These are phyloP conservation scores for Prionace glauca DNA, from an alignment of 2,797 vertebrate genomes.

Conservation along the genomic window DNA sequence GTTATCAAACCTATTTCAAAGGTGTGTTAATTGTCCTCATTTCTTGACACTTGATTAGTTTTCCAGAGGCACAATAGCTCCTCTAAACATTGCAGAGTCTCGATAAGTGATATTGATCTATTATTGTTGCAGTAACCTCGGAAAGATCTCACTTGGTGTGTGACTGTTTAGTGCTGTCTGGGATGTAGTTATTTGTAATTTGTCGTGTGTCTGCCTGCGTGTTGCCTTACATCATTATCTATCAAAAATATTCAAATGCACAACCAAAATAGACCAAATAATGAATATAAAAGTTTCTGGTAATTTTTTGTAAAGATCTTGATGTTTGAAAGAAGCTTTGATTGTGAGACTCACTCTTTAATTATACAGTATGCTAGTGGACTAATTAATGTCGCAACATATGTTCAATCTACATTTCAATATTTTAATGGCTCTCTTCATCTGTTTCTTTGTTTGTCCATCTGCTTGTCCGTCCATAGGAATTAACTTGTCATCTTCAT, in stretches of 20 bases:
- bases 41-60: too few relatives aligned
- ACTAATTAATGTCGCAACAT: neutral
- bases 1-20: too few relatives aligned
- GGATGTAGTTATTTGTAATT: too few relatives aligned
- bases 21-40: too few relatives aligned
- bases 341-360: neutral
- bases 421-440: slow-evolving; percentile 17
- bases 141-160: too few relatives aligned
- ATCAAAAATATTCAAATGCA: neutral
- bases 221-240: too few relatives aligned
- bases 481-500: slow-evolving; percentile 19
- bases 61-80: too few relatives aligned
- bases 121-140: too few relatives aligned
- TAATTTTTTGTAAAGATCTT: slow-evolving; percentile 3
- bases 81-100: too few relatives aligned
- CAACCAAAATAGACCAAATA: neutral
- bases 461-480: neutral
- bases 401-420: slow-evolving; percentile 5
- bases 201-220: too few relatives aligned
- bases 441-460: neutral
- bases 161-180: too few relatives aligned
- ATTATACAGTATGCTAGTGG: neutral
- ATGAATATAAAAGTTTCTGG: neutral
- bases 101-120: too few relatives aligned
- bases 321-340: slow-evolving; percentile 19